These are phyloP conservation scores for Zoanthus gigantus DNA, from an alignment of 92 coral and sea anemone genomes.

Conservation along the genomic window DNA sequence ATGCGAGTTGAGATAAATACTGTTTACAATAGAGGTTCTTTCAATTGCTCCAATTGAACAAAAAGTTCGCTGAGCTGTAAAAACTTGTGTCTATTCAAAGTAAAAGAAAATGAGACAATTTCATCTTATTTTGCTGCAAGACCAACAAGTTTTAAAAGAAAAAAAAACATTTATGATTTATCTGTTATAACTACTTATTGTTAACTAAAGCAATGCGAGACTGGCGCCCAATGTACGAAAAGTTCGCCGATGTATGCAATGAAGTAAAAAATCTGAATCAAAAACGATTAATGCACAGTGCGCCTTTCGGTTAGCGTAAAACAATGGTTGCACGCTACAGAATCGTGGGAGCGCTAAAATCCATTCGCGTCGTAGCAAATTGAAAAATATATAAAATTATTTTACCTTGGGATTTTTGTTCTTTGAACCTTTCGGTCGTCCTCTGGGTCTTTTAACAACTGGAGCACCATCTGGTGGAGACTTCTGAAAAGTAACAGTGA, in stretches of 20 bases:
- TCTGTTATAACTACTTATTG: background rate
- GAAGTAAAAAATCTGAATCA: slow-evolving; percentile 39
- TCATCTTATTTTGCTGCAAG: background rate
- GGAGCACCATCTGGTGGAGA: slow-evolving; percentile 77
- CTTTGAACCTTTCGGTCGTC: slow-evolving; percentile 95
- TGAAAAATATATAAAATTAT: background rate
- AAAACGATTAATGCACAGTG: slow-evolving; percentile 41
- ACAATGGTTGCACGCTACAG: slow-evolving; percentile 51
- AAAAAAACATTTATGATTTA: background rate
- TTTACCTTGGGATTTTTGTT: slow-evolving; percentile 93
- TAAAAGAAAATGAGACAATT: slow-evolving; percentile 1
- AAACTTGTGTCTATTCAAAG: slow-evolving; percentile 9
- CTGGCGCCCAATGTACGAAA: slow-evolving; percentile 20
- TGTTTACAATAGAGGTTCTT: slow-evolving; percentile 57
- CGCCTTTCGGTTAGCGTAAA: slow-evolving; percentile 20
- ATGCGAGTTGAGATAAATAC: slow-evolving; percentile 70
- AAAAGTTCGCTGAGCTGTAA: slow-evolving; percentile 67
- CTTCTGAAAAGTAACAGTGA: slow-evolving; percentile 63
- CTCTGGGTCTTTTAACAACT: slow-evolving; percentile 84
- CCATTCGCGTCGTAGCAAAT: slow-evolving; percentile 20
- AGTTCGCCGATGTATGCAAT: slow-evolving; percentile 25
- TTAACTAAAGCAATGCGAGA: slow-evolving; percentile 30
- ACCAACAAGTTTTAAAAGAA: background rate
- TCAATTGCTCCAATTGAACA: slow-evolving; percentile 65
- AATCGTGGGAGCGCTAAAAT: background rate